phyloP scores from a whole-genome alignment of 2,113 vertebrate species.

The Dunckerocampus dactyliophorus region DNA sequence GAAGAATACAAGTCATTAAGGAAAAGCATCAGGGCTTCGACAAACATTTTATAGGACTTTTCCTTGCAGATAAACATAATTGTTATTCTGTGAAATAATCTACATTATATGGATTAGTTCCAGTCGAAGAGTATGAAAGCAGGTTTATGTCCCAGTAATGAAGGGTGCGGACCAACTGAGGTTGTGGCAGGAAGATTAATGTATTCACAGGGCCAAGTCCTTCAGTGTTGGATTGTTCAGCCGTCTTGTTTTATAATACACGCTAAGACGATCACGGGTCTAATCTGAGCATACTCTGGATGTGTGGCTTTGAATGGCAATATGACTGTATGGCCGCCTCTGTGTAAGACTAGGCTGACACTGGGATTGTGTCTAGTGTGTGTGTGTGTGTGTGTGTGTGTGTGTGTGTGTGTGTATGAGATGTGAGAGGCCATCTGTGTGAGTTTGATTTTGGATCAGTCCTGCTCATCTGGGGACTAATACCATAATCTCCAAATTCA shows the following conservation, averaged over 20 bases:
- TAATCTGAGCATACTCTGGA: slow-evolving; percentile 63
- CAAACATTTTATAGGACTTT: slow-evolving; percentile 12
- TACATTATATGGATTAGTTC: slow-evolving; percentile 38
- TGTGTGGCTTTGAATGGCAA: slow-evolving; percentile 62
- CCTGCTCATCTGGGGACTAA: slow-evolving; percentile 71
- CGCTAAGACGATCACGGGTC: slow-evolving; percentile 60
- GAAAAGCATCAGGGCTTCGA: background rate
- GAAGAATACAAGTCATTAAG: slow-evolving; percentile 9
- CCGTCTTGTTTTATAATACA: slow-evolving; percentile 64
- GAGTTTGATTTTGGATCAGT: slow-evolving; percentile 71
- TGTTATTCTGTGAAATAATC: slow-evolving; percentile 33
- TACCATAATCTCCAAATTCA: slow-evolving; percentile 72
- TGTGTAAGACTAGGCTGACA: slow-evolving; percentile 61
- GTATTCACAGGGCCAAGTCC: slow-evolving; percentile 41
- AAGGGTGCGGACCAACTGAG: slow-evolving; percentile 46
- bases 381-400: slow-evolving; percentile 27
- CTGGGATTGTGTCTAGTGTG: slow-evolving; percentile 52
- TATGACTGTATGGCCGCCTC: slow-evolving; percentile 51
- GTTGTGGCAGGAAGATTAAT: slow-evolving; percentile 49
- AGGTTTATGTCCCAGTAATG: slow-evolving; percentile 53
- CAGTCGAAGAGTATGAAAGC: slow-evolving; percentile 30
- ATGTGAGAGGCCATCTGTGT: slow-evolving; percentile 47
- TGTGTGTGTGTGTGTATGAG: slow-evolving; percentile 27
- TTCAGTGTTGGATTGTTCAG: slow-evolving; percentile 58
- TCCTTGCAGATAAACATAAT: slow-evolving; percentile 29